phyloP scores from a whole-genome alignment of 2,797 vertebrate genomes.

The Chanos chanos region DNA sequence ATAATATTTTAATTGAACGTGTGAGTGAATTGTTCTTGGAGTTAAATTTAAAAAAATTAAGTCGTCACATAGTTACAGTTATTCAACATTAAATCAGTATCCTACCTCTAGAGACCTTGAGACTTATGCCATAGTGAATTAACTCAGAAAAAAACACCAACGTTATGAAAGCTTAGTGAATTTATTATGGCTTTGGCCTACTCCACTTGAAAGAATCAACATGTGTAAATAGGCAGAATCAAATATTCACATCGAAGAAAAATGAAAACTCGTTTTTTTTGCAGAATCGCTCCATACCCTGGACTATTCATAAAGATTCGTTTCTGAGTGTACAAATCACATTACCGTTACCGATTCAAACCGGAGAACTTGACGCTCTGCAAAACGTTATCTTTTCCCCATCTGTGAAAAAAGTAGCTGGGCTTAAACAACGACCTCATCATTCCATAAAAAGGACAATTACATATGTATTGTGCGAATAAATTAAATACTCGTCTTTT shows the following conservation, averaged over 20 bases:
- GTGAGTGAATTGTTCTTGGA: too few species aligned
- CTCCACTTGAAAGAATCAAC: conserved; percentile 59
- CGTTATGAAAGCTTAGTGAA: conserved; percentile 48
- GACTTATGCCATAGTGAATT: background rate
- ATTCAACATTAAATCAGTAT: too few species aligned
- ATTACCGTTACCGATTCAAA: too few species aligned
- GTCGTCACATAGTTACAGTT: too few species aligned
- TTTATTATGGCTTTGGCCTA: conserved; percentile 65
- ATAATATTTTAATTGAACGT: too few species aligned
- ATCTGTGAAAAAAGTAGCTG: conserved; percentile 38
- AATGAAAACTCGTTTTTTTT: background rate
- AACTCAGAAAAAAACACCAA: background rate
- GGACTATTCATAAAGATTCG: conserved; percentile 18
- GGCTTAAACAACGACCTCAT: background rate
- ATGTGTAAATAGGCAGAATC: conserved; percentile 48
- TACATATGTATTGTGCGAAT: too few species aligned
- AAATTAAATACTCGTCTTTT: too few species aligned
- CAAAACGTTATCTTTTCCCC: conserved; percentile 6
- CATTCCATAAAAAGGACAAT: too few species aligned
- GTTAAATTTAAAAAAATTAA: background rate
- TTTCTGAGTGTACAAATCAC: background rate
- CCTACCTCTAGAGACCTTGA: too few species aligned
- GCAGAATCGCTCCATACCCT: background rate
- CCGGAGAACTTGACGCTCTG: too few species aligned
- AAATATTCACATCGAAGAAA: conserved; percentile 22